These are phyloP conservation scores for Rhopalosiphum padi DNA, from an alignment of 1,140 invertebrate species.

Conservation along the genomic window DNA sequence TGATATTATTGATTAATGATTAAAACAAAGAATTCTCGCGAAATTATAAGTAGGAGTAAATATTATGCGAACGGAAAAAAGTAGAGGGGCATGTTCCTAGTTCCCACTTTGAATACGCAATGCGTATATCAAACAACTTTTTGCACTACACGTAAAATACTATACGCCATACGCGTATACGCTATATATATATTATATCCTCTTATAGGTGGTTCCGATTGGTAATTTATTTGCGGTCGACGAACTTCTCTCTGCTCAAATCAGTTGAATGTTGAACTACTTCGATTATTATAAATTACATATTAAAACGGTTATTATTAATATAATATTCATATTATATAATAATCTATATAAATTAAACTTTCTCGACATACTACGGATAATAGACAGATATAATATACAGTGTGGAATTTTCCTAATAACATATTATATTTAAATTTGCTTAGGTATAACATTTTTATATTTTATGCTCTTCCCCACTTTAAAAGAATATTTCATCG, in stretches of 20 bases:
- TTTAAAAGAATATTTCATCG: neutral
- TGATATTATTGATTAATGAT: neutral
- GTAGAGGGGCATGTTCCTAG: neutral
- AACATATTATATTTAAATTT: neutral
- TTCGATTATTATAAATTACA: conserved; percentile 13
- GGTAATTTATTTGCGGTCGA: neutral
- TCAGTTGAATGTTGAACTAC: neutral
- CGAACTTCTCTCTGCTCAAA: neutral
- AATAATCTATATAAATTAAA: neutral
- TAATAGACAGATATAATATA: too few species aligned
- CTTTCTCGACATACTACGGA: neutral
- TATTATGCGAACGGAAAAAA: neutral
- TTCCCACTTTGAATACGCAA: neutral
- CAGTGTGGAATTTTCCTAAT: neutral
- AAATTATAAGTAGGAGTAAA: conserved; percentile 4
- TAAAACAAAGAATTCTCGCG: neutral
- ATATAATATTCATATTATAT: neutral
- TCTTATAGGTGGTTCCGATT: neutral
- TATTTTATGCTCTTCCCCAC: neutral
- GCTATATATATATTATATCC: neutral
- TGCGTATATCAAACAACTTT: neutral
- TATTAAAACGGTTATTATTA: neutral
- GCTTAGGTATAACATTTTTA: neutral
- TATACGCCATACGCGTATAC: too few species aligned
- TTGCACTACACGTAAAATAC: neutral